A percentile compares a stretch with the other conserved stretches of the same genome.
phyloP scores from a whole-genome alignment of 2,797 vertebrate species.

The Lithobates sylvaticus region DNA sequence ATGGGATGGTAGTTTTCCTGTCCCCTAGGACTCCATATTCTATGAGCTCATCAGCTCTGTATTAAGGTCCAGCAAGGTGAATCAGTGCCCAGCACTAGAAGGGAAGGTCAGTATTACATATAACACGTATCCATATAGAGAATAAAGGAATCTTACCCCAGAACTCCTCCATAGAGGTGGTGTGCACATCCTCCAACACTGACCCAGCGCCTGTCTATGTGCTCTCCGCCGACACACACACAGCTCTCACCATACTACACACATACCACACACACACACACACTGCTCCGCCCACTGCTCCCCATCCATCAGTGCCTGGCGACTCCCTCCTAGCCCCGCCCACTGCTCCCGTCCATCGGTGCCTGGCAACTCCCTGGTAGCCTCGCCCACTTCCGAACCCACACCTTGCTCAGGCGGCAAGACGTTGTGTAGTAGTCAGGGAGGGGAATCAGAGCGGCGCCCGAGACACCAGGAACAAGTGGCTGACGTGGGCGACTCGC shows the following conservation, averaged over 20 bases:
- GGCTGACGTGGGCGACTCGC: no score
- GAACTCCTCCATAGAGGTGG: not conserved
- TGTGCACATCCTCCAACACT: not conserved
- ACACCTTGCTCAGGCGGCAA: not conserved
- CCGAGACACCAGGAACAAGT: no score
- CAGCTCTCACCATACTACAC: not conserved
- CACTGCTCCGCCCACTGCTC: not conserved
- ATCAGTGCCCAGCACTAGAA: not conserved
- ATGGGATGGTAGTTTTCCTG: no score
- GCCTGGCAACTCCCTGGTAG: not conserved
- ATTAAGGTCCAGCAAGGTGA: no score
- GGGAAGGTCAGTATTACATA: not conserved
- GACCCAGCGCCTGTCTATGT: not conserved
- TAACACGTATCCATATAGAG: no score
- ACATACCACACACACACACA: not conserved
- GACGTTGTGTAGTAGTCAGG: not conserved
- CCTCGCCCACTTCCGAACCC: slow-evolving; percentile 12
- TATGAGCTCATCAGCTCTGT: no score
- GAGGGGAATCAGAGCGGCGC: not conserved
- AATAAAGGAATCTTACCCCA: not conserved
- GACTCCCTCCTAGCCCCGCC: slow-evolving; percentile 1
- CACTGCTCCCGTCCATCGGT: no score
- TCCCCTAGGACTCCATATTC: no score
- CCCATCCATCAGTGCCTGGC: not conserved
- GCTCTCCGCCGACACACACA: not conserved